Percentiles rank a stretch among this genome's conserved stretches.
These are phyloP conservation scores for Drosophila kikkawai DNA, from an alignment of 1,140 invertebrate genomes.

Conservation along the genomic window DNA sequence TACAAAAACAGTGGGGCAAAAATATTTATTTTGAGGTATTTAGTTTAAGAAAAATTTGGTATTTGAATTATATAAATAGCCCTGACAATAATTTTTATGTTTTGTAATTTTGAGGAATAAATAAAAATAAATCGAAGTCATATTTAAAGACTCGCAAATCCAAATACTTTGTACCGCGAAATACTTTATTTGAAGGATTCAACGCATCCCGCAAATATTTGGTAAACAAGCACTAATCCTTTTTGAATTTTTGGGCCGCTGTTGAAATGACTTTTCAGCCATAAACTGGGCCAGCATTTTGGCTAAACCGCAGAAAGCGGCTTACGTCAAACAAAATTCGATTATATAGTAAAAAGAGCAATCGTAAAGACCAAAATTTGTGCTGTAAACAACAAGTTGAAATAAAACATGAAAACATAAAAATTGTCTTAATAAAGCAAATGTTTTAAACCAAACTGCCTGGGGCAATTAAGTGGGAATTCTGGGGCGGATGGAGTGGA, in stretches of 20 bases:
- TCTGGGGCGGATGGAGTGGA: background rate
- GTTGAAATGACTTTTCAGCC: conserved; percentile 32
- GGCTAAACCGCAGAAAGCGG: conserved; percentile 30
- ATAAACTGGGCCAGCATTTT: conserved; percentile 33
- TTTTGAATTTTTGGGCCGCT: conserved; percentile 32
- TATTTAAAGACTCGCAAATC: too few species aligned
- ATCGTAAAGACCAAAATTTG: conserved; percentile 24
- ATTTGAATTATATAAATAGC: background rate
- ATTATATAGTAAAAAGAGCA: conserved; percentile 52
- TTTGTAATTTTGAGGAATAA: too few species aligned
- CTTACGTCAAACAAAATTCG: conserved; percentile 54
- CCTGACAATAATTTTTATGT: background rate
- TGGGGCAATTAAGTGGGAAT: conserved; percentile 55
- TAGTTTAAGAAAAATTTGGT: background rate
- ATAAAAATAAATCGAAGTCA: background rate
- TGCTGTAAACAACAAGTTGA: conserved; percentile 65
- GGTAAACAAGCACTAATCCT: conserved; percentile 58
- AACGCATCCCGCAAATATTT: conserved; percentile 44
- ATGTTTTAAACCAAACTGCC: conserved; percentile 45
- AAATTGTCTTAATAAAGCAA: conserved; percentile 60
- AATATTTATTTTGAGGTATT: background rate
- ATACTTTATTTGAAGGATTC: background rate
- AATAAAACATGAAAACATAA: conserved; percentile 54
- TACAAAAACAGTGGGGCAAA: conserved; percentile 23
- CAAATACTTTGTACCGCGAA: conserved; percentile 3